Evolutionary conservation across 2,888 invertebrate genomes (phyloP).

Genomic region (Cantharis flavilabris): DNA sequence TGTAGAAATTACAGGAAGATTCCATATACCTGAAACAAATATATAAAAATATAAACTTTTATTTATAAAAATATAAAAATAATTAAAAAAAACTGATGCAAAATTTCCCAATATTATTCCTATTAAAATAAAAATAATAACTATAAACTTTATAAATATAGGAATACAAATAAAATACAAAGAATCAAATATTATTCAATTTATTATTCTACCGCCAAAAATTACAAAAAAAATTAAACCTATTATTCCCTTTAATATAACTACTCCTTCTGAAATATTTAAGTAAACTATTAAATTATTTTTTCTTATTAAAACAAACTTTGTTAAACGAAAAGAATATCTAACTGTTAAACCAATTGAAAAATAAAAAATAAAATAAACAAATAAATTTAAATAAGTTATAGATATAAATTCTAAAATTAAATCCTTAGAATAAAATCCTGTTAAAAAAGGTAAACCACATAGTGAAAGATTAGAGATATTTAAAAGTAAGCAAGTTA

Average conservation of each 20-base stretch:
- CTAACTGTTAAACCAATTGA: conserved; percentile 63
- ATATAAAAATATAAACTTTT: conserved; percentile 43
- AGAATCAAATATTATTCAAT: conserved; percentile 61
- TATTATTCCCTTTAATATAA: conserved; percentile 55
- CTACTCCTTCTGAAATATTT: conserved; percentile 58
- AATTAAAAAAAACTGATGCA: conserved; percentile 56
- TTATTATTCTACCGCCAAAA: conserved; percentile 61
- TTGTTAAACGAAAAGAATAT: conserved; percentile 62
- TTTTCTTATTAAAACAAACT: conserved; percentile 60
- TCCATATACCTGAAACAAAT: conserved; percentile 59
- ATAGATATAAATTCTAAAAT: conserved; percentile 63
- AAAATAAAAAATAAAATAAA: conserved; percentile 62
- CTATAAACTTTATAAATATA: conserved; percentile 59
- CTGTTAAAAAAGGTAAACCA: conserved; percentile 67
- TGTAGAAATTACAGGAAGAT: conserved; percentile 56
- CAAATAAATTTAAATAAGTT: conserved; percentile 60
- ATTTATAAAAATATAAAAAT: conserved; percentile 53
- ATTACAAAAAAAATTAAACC: conserved; percentile 59
- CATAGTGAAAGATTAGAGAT: conserved; percentile 65
- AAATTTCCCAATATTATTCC: conserved; percentile 54
- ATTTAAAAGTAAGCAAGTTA: conserved; percentile 68
- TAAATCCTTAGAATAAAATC: conserved; percentile 67
- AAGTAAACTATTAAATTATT: conserved; percentile 50
- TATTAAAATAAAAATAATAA: conserved; percentile 58
- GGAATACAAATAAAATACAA: conserved; percentile 62